phyloP scores from a whole-genome alignment of 1,140 invertebrate genomes.

The Penaeus chinensis region DNA sequence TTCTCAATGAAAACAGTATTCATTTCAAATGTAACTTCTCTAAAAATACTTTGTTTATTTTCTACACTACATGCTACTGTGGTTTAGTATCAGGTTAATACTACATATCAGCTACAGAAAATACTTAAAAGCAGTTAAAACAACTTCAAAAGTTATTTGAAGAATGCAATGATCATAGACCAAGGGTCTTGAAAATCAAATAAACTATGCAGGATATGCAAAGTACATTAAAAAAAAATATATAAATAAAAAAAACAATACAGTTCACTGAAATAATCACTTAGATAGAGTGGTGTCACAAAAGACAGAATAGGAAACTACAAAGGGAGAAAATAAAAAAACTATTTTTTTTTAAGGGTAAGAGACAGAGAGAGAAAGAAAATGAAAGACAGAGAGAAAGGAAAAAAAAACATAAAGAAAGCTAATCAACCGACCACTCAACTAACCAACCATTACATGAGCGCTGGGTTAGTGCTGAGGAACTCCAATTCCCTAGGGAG shows the following conservation, averaged over 20 bases:
- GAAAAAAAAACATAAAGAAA: neutral
- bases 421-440: slow-evolving; percentile 48
- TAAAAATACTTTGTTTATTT: neutral
- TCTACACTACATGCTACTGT: neutral
- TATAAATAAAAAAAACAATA: neutral
- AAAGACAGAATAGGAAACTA: slow-evolving; percentile 20
- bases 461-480: slow-evolving; percentile 62
- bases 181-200: slow-evolving; percentile 1
- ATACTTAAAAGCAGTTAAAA: no score
- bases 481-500: slow-evolving; percentile 58
- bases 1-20: neutral
- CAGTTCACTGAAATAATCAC: neutral
- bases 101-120: no score
- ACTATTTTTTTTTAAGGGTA: neutral
- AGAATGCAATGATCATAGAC: neutral
- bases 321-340: slow-evolving; percentile 13
- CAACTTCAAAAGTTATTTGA: no score
- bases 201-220: neutral
- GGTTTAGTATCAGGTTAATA: slow-evolving; percentile 2
- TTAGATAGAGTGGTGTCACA: neutral
- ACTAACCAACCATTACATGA: slow-evolving; percentile 59
- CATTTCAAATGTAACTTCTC: neutral
- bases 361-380: neutral
- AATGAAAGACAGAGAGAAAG: neutral
- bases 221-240: neutral